phyloP scores from a whole-genome alignment of 1,140 invertebrate species.

The Rhyacophila brunnea region DNA sequence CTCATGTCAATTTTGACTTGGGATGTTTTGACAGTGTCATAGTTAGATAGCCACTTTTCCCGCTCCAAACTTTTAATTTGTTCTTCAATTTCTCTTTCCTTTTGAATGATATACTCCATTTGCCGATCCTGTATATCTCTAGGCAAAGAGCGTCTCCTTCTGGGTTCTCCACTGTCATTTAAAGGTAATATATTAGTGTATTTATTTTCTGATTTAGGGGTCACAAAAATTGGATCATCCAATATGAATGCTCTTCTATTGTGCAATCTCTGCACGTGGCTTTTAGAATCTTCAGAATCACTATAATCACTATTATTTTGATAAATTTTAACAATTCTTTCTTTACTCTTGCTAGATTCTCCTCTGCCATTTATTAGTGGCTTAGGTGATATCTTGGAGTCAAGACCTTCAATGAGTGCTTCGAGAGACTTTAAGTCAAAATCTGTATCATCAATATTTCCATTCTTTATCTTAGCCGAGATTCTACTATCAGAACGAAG shows the following conservation, averaged over 20 bases:
- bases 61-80: constrained; percentile 60
- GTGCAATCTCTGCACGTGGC: constrained; percentile 19
- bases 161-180: constrained; percentile 32
- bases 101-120: constrained; percentile 65
- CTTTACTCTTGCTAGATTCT: constrained; percentile 6
- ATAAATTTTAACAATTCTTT: constrained; percentile 9
- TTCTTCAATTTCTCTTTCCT: constrained; percentile 63
- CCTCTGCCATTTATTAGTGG: constrained; percentile 7
- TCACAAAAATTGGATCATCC: constrained; percentile 31
- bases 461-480: constrained; percentile 19
- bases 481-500: constrained; percentile 7
- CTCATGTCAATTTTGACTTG: too few relatives aligned
- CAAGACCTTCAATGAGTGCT: not conserved
- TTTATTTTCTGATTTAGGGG: constrained; percentile 24
- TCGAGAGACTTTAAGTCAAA: not conserved
- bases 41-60: constrained; percentile 48
- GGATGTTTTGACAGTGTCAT: not conserved
- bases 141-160: constrained; percentile 59
- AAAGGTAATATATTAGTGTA: constrained; percentile 19
- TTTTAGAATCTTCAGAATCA: constrained; percentile 13
- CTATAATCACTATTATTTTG: not conserved
- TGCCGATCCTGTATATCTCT: constrained; percentile 67
- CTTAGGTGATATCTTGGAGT: not conserved
- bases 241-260: constrained; percentile 29
- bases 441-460: constrained; percentile 2